A percentile compares a stretch with the other conserved stretches of the same genome.
Conservation (phyloP, 1,140 invertebrate genomes). For the Holcopasites calliopsidis region DNA sequence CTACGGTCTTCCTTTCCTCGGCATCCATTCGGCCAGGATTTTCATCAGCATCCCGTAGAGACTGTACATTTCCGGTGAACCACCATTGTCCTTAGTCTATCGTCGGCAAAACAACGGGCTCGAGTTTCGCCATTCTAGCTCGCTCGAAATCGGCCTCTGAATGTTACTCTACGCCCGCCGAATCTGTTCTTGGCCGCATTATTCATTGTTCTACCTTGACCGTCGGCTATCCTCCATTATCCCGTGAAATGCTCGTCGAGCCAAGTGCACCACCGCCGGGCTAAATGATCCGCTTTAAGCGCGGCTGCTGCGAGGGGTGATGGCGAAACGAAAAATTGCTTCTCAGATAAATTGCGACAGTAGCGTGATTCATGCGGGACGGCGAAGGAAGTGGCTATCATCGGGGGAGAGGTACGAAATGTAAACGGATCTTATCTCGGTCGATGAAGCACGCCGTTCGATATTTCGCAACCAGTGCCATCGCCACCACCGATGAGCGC, state of each 20-base stretch:
- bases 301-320: neutral
- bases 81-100: conserved; percentile 31
- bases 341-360: conserved; percentile 54
- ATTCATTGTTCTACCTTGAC: conserved; percentile 58
- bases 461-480: conserved; percentile 50
- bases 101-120: conserved; percentile 17
- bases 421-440: conserved; percentile 66
- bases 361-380: conserved; percentile 55
- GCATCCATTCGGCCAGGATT: neutral
- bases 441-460: conserved; percentile 62
- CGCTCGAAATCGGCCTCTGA: conserved; percentile 30
- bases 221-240: conserved; percentile 25
- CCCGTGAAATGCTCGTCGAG: neutral
- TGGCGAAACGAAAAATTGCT: conserved; percentile 59
- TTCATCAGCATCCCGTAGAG: conserved; percentile 32
- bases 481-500: conserved; percentile 18
- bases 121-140: conserved; percentile 16
- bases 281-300: conserved; percentile 21
- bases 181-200: conserved; percentile 53
- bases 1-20: neutral
- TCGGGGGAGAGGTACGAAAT: conserved; percentile 35
- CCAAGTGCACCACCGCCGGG: too few species aligned
- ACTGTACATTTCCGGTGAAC: conserved; percentile 23
- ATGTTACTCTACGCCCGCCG: conserved; percentile 11
- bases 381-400: neutral